These are phyloP conservation scores for Megaleporinus macrocephalus DNA, from an alignment of 2,113 vertebrate species.

Conservation along the genomic window DNA sequence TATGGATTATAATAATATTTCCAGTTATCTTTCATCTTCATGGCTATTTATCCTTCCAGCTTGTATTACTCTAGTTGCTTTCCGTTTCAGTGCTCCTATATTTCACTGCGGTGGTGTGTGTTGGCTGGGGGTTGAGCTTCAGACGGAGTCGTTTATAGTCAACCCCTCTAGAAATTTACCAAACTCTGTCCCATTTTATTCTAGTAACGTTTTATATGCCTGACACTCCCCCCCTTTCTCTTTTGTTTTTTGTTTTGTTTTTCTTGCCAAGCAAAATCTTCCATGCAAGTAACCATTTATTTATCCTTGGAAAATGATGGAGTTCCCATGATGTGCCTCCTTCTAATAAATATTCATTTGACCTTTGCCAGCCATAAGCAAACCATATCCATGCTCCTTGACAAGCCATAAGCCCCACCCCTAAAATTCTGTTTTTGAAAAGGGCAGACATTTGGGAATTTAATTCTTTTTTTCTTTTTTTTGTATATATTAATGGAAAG, in stretches of 20 bases:
- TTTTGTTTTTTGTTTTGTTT: too few relatives aligned
- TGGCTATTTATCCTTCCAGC: slow-evolving; percentile 68
- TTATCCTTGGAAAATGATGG: slow-evolving; percentile 75
- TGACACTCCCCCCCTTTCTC: slow-evolving; percentile 19
- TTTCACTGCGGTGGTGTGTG: slow-evolving; percentile 55
- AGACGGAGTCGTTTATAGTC: slow-evolving; percentile 21
- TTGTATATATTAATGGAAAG: slow-evolving; percentile 82
- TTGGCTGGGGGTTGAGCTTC: slow-evolving; percentile 69
- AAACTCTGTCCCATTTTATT: slow-evolving; percentile 70
- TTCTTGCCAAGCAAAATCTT: slow-evolving; percentile 57
- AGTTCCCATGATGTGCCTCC: slow-evolving; percentile 77
- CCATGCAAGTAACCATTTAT: slow-evolving; percentile 62
- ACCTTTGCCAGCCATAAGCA: slow-evolving; percentile 65
- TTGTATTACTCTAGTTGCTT: slow-evolving; percentile 69
- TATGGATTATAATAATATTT: slow-evolving; percentile 61
- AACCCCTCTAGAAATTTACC: slow-evolving; percentile 67
- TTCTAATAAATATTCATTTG: slow-evolving; percentile 68
- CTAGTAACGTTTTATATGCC: slow-evolving; percentile 59
- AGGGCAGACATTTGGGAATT: slow-evolving; percentile 79
- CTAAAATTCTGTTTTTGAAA: slow-evolving; percentile 73
- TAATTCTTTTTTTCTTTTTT: slow-evolving; percentile 55
- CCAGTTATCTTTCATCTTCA: slow-evolving; percentile 70
- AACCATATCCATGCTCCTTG: slow-evolving; percentile 72
- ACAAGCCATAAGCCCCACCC: slow-evolving; percentile 80
- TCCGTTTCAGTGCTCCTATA: slow-evolving; percentile 70